A percentile compares a stretch with the other conserved stretches of the same genome.
Conservation (phyloP, 1,140 invertebrate genomes). For the Hypsibius dujardini region DNA sequence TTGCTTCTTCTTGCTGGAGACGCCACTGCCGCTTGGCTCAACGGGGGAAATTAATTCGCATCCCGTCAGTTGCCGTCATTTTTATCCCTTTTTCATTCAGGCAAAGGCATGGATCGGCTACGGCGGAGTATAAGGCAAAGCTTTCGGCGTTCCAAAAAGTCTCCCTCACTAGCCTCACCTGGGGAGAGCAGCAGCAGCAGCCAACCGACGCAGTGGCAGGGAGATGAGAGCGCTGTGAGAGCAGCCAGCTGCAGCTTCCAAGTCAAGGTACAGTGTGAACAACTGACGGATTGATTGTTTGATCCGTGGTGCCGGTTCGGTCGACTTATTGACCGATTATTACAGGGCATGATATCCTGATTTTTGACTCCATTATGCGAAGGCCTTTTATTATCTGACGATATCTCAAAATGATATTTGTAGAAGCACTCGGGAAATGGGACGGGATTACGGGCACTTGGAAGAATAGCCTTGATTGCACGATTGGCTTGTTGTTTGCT, state of each 20-base stretch:
- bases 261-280: slow-evolving; percentile 54
- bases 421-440: background rate
- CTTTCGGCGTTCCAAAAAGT: slow-evolving; percentile 57
- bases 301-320: too few relatives aligned
- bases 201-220: slow-evolving; percentile 91
- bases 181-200: slow-evolving; percentile 66
- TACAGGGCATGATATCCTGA: background rate
- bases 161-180: slow-evolving; percentile 12
- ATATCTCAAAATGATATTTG: background rate
- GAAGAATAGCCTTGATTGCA: too few relatives aligned
- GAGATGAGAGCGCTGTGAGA: slow-evolving; percentile 85
- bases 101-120: slow-evolving; percentile 58
- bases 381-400: background rate
- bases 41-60: too few relatives aligned
- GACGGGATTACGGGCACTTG: background rate
- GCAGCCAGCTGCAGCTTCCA: slow-evolving; percentile 87
- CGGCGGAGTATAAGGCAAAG: slow-evolving; percentile 76
- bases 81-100: background rate
- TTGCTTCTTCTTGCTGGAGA: too few relatives aligned
- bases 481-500: too few relatives aligned
- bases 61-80: background rate
- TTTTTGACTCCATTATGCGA: background rate
- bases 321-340: too few relatives aligned
- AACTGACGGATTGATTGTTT: too few relatives aligned
- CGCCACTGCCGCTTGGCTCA: too few relatives aligned